These are phyloP conservation scores for Acanthurus lineatus DNA, from an alignment of 2,797 vertebrate genomes.

Conservation along the genomic window DNA sequence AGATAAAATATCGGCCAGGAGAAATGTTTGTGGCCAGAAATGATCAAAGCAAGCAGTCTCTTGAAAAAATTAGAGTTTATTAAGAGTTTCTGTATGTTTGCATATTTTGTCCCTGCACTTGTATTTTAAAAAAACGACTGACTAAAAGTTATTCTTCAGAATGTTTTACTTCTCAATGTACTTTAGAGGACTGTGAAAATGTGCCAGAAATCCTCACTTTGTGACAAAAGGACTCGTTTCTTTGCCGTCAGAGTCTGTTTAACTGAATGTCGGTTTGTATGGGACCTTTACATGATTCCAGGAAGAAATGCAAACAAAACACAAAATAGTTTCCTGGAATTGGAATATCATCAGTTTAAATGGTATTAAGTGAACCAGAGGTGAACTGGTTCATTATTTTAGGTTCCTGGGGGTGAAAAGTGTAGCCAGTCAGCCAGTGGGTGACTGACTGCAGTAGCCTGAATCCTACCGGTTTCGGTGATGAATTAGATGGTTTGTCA, in stretches of 20 bases:
- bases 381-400: background rate
- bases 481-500: too few species aligned
- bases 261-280: background rate
- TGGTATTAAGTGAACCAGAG: background rate
- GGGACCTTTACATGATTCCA: background rate
- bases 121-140: too few species aligned
- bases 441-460: too few species aligned
- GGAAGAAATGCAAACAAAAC: background rate
- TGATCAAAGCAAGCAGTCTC: background rate
- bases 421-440: background rate
- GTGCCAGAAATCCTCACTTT: background rate
- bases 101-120: too few species aligned
- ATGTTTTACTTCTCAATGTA: background rate
- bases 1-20: constrained; percentile 21
- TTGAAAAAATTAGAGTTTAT: too few species aligned
- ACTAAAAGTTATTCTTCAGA: background rate
- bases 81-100: too few species aligned
- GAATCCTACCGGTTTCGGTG: too few species aligned
- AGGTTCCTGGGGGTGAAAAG: background rate
- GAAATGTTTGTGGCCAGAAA: constrained; percentile 10
- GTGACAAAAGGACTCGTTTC: background rate
- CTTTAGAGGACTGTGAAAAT: background rate
- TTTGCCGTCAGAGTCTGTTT: background rate
- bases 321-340: background rate
- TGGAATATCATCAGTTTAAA: background rate